phyloP scores from a whole-genome alignment of 2,797 vertebrate species.

The Scomberomorus guttatus region DNA sequence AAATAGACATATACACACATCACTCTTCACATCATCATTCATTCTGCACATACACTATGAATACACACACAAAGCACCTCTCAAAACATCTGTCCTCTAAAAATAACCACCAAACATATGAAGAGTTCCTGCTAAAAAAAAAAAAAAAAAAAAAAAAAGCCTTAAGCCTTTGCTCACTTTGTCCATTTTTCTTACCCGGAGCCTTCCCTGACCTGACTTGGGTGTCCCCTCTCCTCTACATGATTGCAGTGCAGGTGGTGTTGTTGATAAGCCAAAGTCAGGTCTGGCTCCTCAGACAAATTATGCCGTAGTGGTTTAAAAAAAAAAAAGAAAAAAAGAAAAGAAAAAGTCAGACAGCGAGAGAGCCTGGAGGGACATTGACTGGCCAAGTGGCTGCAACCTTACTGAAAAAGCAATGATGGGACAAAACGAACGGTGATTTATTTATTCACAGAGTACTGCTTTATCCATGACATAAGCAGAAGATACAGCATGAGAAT shows the following conservation, averaged over 20 bases:
- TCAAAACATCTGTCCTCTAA: slow-evolving; percentile 15
- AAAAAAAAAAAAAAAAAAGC: slow-evolving; percentile 26
- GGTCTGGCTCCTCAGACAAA: slow-evolving; percentile 62
- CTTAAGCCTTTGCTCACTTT: slow-evolving; percentile 40
- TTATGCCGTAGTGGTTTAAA: slow-evolving; percentile 39
- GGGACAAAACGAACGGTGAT: slow-evolving; percentile 47
- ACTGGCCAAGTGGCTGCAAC: slow-evolving; percentile 46
- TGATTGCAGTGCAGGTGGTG: slow-evolving; percentile 70
- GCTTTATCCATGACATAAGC: slow-evolving; percentile 54
- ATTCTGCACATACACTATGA: neutral
- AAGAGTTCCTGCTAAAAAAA: slow-evolving; percentile 5
- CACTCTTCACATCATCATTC: neutral
- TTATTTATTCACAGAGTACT: slow-evolving; percentile 51
- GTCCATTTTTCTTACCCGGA: slow-evolving; percentile 29
- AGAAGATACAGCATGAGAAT: slow-evolving; percentile 42
- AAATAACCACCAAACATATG: neutral
- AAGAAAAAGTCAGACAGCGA: slow-evolving; percentile 15
- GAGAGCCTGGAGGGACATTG: slow-evolving; percentile 36
- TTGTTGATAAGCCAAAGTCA: slow-evolving; percentile 74
- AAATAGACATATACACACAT: neutral
- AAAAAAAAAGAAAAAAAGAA: slow-evolving; percentile 4
- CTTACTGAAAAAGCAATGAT: slow-evolving; percentile 47
- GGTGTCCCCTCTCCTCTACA: slow-evolving; percentile 45
- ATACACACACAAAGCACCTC: neutral
- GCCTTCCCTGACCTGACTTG: slow-evolving; percentile 52